phyloP scores from a whole-genome alignment of 2,797 vertebrate species.

The Eleutherodactylus coqui region DNA sequence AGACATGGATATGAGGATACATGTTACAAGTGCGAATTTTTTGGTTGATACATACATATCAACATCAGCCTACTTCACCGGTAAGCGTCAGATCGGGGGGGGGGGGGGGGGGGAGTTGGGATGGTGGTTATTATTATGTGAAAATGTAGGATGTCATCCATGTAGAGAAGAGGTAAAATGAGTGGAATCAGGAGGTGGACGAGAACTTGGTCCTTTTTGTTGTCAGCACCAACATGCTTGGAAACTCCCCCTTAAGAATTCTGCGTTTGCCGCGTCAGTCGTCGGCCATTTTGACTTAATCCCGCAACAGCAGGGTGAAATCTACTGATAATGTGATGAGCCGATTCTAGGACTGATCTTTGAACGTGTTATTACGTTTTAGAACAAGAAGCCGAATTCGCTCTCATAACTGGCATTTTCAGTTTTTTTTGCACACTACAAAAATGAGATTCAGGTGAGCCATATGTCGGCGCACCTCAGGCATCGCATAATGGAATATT shows the following conservation, averaged over 20 bases:
- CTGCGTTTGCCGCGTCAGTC: background rate
- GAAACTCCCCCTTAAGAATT: background rate
- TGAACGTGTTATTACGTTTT: background rate
- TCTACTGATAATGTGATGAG: background rate
- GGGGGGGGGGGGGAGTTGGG: no score
- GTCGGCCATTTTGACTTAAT: no score
- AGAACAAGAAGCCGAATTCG: background rate
- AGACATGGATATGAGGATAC: no score
- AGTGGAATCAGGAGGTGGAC: background rate
- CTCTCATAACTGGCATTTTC: background rate
- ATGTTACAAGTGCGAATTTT: no score
- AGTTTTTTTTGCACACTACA: background rate
- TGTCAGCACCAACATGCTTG: background rate
- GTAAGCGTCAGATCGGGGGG: no score
- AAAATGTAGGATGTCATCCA: background rate
- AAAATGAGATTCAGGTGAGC: constrained; percentile 39
- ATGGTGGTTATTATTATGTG: background rate
- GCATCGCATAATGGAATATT: constrained; percentile 24
- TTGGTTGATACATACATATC: no score
- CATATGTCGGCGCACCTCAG: constrained; percentile 9
- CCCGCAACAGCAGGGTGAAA: background rate
- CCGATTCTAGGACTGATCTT: background rate
- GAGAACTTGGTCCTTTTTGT: background rate
- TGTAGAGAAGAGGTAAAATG: background rate
- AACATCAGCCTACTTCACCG: no score